Conservation (phyloP, 2,888 invertebrate species). For the Phasia obesa region DNA sequence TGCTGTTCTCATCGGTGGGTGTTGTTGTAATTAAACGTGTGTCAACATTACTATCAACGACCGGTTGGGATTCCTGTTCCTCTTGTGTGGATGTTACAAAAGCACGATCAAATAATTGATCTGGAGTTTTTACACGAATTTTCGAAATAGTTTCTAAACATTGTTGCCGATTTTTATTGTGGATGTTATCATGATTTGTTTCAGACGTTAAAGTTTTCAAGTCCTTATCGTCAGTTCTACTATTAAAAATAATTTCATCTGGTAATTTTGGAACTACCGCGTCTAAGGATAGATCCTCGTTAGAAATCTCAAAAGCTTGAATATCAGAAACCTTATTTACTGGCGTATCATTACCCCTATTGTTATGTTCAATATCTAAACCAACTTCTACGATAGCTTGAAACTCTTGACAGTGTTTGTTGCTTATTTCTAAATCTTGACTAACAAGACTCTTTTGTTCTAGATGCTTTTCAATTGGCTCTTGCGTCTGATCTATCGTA, state of each 20-base stretch:
- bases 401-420: neutral
- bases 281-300: neutral
- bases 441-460: neutral
- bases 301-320: neutral
- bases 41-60: slow-evolving; percentile 39
- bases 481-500: neutral
- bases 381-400: neutral
- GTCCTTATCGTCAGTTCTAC: neutral
- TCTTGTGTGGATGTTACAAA: slow-evolving; percentile 9
- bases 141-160: slow-evolving; percentile 27
- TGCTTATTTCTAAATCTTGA: neutral
- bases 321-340: neutral
- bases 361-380: neutral
- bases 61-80: slow-evolving; percentile 19
- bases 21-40: slow-evolving; percentile 52
- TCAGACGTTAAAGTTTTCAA: neutral
- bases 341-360: neutral
- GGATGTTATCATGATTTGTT: neutral
- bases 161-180: neutral
- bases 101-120: slow-evolving; percentile 30
- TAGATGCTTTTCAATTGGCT: neutral
- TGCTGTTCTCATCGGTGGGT: slow-evolving; percentile 75
- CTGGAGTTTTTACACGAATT: slow-evolving; percentile 55
- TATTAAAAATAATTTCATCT: neutral
- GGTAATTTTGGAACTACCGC: neutral